These are phyloP conservation scores for Chaitophorus viminalis DNA, from an alignment of 2,888 invertebrate species.

Conservation along the genomic window DNA sequence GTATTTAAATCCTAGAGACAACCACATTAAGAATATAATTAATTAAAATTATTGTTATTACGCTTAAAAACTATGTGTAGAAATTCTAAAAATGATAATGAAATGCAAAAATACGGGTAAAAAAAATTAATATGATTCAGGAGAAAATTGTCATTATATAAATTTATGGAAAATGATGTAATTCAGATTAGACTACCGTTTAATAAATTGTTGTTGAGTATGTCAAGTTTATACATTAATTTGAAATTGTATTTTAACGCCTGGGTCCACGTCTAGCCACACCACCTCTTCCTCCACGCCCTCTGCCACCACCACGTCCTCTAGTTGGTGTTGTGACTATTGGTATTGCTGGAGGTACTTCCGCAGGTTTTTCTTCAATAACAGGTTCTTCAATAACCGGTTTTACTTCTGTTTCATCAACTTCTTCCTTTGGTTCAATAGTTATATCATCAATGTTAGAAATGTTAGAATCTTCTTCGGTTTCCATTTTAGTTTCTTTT, in stretches of 20 bases:
- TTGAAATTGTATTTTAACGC: slow-evolving; percentile 15
- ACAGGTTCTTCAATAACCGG: neutral
- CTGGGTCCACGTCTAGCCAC: slow-evolving; percentile 35
- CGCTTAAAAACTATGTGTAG: neutral
- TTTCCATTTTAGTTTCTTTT: slow-evolving; percentile 61
- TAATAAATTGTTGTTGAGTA: neutral
- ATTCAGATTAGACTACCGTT: neutral
- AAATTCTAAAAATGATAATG: neutral
- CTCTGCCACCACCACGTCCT: slow-evolving; percentile 38
- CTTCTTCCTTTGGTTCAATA: slow-evolving; percentile 65
- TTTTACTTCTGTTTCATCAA: slow-evolving; percentile 64
- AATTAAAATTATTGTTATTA: neutral
- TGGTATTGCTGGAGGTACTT: neutral
- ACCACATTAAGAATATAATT: neutral
- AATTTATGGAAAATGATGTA: slow-evolving; percentile 2
- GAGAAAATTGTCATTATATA: neutral
- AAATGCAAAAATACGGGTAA: neutral
- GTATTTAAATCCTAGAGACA: neutral
- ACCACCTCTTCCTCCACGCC: slow-evolving; percentile 30
- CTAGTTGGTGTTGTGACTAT: neutral
- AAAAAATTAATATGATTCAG: neutral
- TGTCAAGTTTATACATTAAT: neutral
- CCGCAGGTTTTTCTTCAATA: neutral
- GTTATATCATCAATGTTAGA: no score
- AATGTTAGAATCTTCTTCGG: slow-evolving; percentile 63